Evolutionary conservation across 2,888 invertebrate genomes (phyloP).

Genomic region (Nemapogon koenigi): DNA sequence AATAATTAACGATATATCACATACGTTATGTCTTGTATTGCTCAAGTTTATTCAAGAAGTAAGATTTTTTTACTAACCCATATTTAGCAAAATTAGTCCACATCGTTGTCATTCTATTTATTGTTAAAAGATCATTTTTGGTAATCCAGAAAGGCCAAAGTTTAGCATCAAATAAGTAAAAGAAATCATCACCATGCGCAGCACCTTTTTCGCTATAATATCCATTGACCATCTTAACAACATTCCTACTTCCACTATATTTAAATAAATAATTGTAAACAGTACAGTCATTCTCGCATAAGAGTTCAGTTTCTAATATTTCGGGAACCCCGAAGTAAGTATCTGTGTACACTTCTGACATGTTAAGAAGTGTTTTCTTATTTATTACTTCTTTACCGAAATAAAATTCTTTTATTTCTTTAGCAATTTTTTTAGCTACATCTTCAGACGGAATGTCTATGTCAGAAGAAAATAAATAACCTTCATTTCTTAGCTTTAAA

Average conservation of each 20-base stretch:
- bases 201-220: constrained; percentile 31
- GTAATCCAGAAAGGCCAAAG: constrained; percentile 34
- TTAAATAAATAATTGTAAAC: constrained; percentile 45
- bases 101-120: constrained; percentile 37
- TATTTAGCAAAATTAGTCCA: constrained; percentile 55
- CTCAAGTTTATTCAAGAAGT: too few relatives aligned
- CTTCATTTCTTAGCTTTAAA: constrained; percentile 27
- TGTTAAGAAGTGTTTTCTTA: constrained; percentile 35
- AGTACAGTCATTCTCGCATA: constrained; percentile 23
- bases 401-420: constrained; percentile 40
- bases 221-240: constrained; percentile 30
- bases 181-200: constrained; percentile 45
- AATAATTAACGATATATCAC: too few relatives aligned
- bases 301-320: constrained; percentile 32
- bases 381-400: constrained; percentile 45
- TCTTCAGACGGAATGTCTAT: constrained; percentile 32
- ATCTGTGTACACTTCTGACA: constrained; percentile 40
- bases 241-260: constrained; percentile 40
- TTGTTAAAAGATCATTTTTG: constrained; percentile 28
- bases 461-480: constrained; percentile 46
- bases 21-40: too few relatives aligned
- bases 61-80: constrained; percentile 28
- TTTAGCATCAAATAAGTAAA: constrained; percentile 38
- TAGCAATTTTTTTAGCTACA: constrained; percentile 28
- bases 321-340: constrained; percentile 46